phyloP scores from a whole-genome alignment of 2,113 vertebrate genomes.

The Ageneiosus marmoratus region DNA sequence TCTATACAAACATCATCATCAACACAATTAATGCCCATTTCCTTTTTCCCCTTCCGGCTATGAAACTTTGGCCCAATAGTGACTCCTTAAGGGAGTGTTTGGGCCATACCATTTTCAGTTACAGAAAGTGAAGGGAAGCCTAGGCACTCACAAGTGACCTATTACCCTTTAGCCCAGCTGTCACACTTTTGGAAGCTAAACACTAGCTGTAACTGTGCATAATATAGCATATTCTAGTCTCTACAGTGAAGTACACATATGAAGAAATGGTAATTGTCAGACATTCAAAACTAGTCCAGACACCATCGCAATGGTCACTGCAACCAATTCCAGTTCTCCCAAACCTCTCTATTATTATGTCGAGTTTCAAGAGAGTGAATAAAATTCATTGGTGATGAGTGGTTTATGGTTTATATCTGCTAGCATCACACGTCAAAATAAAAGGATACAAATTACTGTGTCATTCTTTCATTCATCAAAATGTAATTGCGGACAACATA shows the following conservation, averaged over 20 bases:
- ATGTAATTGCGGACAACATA: not conserved
- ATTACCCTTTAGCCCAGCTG: constrained; percentile 16
- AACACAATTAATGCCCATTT: constrained; percentile 70
- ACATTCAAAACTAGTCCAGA: not conserved
- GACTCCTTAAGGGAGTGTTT: constrained; percentile 41
- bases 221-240: no score
- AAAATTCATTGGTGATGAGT: not conserved
- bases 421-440: not conserved
- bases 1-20: constrained; percentile 71
- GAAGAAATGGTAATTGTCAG: not conserved
- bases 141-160: not conserved
- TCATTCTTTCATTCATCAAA: not conserved
- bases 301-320: not conserved
- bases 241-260: no score
- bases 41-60: constrained; percentile 59
- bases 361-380: not conserved
- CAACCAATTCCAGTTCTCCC: not conserved
- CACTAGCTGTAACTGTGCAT: not conserved
- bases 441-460: not conserved
- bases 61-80: constrained; percentile 61
- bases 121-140: not conserved
- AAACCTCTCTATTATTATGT: not conserved
- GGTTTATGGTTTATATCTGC: not conserved
- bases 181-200: not conserved
- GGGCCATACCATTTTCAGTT: constrained; percentile 21